Percentiles rank a stretch among this genome's conserved stretches.
Conservation (phyloP, 2,888 invertebrate species). For the Homarus gammarus region DNA sequence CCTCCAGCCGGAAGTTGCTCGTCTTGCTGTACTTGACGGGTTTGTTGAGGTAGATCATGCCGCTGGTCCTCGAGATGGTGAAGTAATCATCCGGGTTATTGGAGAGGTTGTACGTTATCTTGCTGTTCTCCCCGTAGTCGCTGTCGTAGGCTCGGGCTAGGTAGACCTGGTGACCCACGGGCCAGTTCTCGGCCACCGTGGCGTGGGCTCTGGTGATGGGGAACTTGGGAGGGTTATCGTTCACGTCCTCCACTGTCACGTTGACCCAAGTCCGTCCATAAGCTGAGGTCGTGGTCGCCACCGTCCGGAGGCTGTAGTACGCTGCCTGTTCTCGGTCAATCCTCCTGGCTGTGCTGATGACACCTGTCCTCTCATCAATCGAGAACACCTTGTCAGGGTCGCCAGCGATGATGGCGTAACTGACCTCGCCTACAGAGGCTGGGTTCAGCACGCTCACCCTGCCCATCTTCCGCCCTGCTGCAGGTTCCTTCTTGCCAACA, state of each 20-base stretch:
- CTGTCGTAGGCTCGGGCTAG: constrained; percentile 91
- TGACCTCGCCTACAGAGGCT: constrained; percentile 89
- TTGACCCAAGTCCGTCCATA: constrained; percentile 90
- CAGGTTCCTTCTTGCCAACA: constrained; percentile 83
- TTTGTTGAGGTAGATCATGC: constrained; percentile 91
- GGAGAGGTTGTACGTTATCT: constrained; percentile 89
- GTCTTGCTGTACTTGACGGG: constrained; percentile 81
- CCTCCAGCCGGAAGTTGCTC: constrained; percentile 83
- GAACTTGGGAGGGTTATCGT: constrained; percentile 94
- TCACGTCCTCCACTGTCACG: constrained; percentile 90
- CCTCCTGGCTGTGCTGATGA: constrained; percentile 87
- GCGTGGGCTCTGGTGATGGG: constrained; percentile 89
- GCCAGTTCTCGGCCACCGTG: constrained; percentile 90
- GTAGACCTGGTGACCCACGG: constrained; percentile 95
- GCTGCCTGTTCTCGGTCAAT: constrained; percentile 91
- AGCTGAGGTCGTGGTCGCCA: constrained; percentile 87
- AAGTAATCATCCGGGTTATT: constrained; percentile 90
- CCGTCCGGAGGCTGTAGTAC: constrained; percentile 88
- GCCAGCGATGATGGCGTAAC: constrained; percentile 90
- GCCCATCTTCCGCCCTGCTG: constrained; percentile 85
- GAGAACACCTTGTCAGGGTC: constrained; percentile 86
- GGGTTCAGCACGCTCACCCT: constrained; percentile 80
- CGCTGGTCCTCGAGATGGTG: constrained; percentile 90
- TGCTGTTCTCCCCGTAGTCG: constrained; percentile 93
- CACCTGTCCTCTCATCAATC: constrained; percentile 89